Percentiles rank a stretch among this genome's conserved stretches.
These are phyloP conservation scores for Aleiodes alternator DNA, from an alignment of 2,888 invertebrate genomes.

Conservation along the genomic window DNA sequence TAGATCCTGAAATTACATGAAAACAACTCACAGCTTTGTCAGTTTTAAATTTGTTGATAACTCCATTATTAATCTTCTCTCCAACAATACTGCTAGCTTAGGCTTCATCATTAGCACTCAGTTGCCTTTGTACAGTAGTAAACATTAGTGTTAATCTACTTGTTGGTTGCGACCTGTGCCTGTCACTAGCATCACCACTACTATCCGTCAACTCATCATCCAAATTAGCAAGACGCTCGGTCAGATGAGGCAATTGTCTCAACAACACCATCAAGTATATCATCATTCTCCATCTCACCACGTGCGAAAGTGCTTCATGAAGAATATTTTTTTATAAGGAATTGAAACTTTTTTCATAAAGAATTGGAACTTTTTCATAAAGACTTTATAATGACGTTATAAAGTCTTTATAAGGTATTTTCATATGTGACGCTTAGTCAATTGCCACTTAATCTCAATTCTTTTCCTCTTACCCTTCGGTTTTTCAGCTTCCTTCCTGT, in stretches of 20 bases:
- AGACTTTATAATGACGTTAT: too few species aligned
- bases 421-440: too few species aligned
- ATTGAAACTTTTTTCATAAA: too few species aligned
- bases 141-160: conserved; percentile 63
- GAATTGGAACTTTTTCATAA: too few species aligned
- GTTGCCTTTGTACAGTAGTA: conserved; percentile 66
- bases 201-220: conserved; percentile 62
- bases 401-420: too few species aligned
- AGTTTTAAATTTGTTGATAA: conserved; percentile 75
- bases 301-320: too few species aligned
- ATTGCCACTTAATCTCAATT: conserved; percentile 76
- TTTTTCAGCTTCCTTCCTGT: conserved; percentile 71
- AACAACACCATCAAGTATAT: conserved; percentile 76
- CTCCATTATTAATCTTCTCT: conserved; percentile 69
- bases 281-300: conserved; percentile 77
- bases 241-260: conserved; percentile 68
- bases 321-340: too few species aligned
- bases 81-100: conserved; percentile 62
- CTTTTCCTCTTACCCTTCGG: conserved; percentile 77
- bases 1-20: too few species aligned
- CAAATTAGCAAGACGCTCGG: conserved; percentile 61
- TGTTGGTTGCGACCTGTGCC: conserved; percentile 61
- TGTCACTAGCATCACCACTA: conserved; percentile 49
- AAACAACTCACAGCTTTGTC: conserved; percentile 69
- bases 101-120: conserved; percentile 62